Evolutionary conservation across 2,888 invertebrate species (phyloP).

Genomic region (Polydrusus cervinus): DNA sequence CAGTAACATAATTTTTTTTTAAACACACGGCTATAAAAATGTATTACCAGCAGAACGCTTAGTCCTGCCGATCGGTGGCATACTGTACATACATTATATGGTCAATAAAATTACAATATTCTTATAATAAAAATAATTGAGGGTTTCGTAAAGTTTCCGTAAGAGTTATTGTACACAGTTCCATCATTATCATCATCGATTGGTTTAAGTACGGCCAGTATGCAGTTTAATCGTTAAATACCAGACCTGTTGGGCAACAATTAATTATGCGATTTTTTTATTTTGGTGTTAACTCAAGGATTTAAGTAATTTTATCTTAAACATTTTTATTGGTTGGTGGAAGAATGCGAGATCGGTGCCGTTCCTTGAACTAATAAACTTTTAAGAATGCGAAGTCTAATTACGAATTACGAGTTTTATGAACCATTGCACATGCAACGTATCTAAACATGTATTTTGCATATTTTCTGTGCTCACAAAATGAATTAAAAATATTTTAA

Average conservation of each 20-base stretch:
- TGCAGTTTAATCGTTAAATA: constrained; percentile 48
- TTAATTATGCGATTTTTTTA: constrained; percentile 35
- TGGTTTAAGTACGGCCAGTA: constrained; percentile 25
- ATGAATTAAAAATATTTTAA: not conserved
- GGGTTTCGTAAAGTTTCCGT: constrained; percentile 31
- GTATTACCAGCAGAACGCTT: too few relatives aligned
- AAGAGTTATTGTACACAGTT: constrained; percentile 44
- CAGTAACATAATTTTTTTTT: too few relatives aligned
- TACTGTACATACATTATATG: too few relatives aligned
- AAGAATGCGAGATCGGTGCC: constrained; percentile 20
- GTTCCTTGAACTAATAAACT: constrained; percentile 27
- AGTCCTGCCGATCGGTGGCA: too few relatives aligned
- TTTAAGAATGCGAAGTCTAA: constrained; percentile 19
- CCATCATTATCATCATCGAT: constrained; percentile 34
- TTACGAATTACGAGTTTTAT: constrained; percentile 17
- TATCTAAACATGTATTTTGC: constrained; percentile 17
- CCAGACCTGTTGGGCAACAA: constrained; percentile 45
- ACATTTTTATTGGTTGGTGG: constrained; percentile 25
- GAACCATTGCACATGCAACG: constrained; percentile 16
- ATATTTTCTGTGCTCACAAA: constrained; percentile 11
- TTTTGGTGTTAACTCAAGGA: constrained; percentile 24
- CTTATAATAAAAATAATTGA: constrained; percentile 27
- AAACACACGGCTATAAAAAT: too few relatives aligned
- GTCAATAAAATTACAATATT: not conserved
- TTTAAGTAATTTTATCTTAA: constrained; percentile 28